These are phyloP conservation scores for Frankliniella intonsa DNA, from an alignment of 2,888 invertebrate species.

Conservation along the genomic window DNA sequence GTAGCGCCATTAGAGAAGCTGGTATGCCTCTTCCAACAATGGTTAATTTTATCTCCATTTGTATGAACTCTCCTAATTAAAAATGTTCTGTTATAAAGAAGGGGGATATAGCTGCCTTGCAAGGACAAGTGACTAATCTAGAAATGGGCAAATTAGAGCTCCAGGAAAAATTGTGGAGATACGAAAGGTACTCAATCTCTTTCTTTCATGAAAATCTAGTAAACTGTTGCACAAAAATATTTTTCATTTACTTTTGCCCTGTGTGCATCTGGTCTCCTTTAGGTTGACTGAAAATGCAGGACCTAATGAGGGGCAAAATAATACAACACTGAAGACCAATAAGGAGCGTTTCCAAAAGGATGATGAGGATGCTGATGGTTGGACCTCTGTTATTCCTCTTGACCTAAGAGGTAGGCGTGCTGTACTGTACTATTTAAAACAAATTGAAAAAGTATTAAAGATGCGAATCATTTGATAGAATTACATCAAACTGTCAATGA, in stretches of 20 bases:
- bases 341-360: neutral
- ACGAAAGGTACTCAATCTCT: constrained; percentile 39
- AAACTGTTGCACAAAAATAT: neutral
- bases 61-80: neutral
- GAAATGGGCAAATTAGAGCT: constrained; percentile 57
- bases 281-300: neutral
- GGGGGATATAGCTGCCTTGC: constrained; percentile 54
- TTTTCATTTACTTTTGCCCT: neutral
- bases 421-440: neutral
- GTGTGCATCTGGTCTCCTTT: neutral
- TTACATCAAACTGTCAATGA: neutral
- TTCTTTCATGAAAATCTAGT: constrained; percentile 29
- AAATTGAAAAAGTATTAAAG: neutral
- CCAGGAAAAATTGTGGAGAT: constrained; percentile 42
- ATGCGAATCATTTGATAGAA: neutral
- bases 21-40: neutral
- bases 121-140: constrained; percentile 52
- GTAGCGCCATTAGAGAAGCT: neutral
- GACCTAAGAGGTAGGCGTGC: neutral
- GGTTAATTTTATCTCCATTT: constrained; percentile 31
- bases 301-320: neutral
- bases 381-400: neutral
- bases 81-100: constrained; percentile 45
- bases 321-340: neutral
- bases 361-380: constrained; percentile 9